Base-by-base conservation (phyloP, 2,797 vertebrate genomes). In the Carduelis carduelis region DNA sequence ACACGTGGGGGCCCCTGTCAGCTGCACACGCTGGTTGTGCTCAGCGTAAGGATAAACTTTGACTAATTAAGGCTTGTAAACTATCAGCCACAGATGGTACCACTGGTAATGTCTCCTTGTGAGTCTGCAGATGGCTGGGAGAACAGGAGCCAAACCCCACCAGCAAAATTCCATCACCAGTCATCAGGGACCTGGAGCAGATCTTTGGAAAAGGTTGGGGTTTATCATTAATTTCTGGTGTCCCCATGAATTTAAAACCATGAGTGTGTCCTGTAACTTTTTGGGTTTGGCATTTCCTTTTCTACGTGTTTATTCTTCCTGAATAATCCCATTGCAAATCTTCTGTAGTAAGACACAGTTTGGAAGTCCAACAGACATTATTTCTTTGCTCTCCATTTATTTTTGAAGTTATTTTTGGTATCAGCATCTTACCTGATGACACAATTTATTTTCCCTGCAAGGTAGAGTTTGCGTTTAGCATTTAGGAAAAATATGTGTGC, bases 61-160 rank as follows among this genome's bases (percentile, higher is more conserved):
- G 93, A 82, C 95, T 97, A 96, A 97, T 97, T 96, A 97, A 96
- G 81, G 79, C 63, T 97, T 96, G 8, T 90, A 96, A 96, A 93
- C 90, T 72, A 96, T 95, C 94, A 95, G 92, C 93, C 87, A 83
- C 95, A 97, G 96, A 94, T 96, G 94, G 96, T 57, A 80, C 68
- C 78, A 52, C 75, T 72, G 96, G 78, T 72, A 79, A 95, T 52
- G 89, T 41, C 92, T 96, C 77, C 71, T 96, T 83, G 12, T 87
- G 93, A 91, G 75, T 39, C 76, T 95, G 80, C 87, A 71, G 81
- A 94, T 74, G 96, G 65, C 53, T 96, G 85, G 72, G 69, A 66
- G 87, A 91, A 90, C 27, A 34, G 69, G 55, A 91, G 94, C 93
- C 91, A 96, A 94, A 49, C 63, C 60, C 69, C 82, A 61, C 87